Evolutionary conservation across 2,797 vertebrate species (phyloP), one percentile per base, ranked within the genome.

Genomic region (Ctenosaura bakeri): DNA sequence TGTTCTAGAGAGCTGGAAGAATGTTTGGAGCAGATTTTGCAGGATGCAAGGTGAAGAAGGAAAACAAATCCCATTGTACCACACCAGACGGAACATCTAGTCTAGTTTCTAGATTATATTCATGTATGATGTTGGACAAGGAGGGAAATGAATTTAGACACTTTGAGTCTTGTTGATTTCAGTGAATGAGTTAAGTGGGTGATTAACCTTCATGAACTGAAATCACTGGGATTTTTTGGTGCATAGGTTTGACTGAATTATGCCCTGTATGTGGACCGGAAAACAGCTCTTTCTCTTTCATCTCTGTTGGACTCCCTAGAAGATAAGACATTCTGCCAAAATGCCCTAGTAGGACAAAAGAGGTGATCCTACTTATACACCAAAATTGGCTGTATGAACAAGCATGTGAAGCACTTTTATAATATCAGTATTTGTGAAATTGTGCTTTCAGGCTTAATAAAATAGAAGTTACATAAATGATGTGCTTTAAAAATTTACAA

Each of bases 261-360:
- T 74, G 38, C 32, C 46, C 7, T 81, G 26, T 50, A 32, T 46
- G 7, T 78, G 26, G 24, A 42, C 22, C 87, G 22, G 82, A 87
- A 85, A 88, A 77, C 29, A 78, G 82, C 83, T 90, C 76, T 94
- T 95, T 95, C 66, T 89, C 88, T 91, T 88, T 88, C 62, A 62
- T 6, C 79, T 56, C 83, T 89, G 0, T 88, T 92, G 59, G 54
- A 94, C 91, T 32, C 7, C 35, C 42, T 54, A 50, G 83, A 50
- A 86, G 80, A 88, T 71, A 91, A 85, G 86, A 42, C 2, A n/a
- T 69, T 50, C 81, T 91, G 80, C 85, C 73, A 91, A 56, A 81
- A 85, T 42, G 16, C 24, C 22, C 29, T 35, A 83, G 13, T 77
- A 82, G 64, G 86, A 86, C 79, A 90, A 95, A 93, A 91, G 88